A percentile compares a stretch with the other conserved stretches of the same genome.
phyloP scores from a whole-genome alignment of 2,888 invertebrate species.

The Macrophya alboannulata region DNA sequence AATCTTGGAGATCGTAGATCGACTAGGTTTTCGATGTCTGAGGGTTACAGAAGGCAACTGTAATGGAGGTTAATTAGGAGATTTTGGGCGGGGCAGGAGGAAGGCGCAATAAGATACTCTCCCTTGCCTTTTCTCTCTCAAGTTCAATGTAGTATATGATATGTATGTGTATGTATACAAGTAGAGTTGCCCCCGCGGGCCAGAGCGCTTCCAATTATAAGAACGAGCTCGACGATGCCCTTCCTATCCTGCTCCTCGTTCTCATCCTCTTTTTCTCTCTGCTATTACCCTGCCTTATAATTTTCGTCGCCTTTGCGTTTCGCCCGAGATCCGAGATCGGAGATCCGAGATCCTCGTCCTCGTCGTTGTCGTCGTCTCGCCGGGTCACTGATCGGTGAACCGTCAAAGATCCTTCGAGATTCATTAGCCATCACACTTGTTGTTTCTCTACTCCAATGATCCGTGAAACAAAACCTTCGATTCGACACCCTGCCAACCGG shows the following conservation, averaged over 20 bases:
- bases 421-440: conserved; percentile 33
- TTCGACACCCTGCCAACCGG: not conserved
- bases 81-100: conserved; percentile 61
- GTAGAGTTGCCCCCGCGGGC: conserved; percentile 67
- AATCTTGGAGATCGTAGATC: conserved; percentile 8
- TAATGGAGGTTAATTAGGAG: conserved; percentile 73
- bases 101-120: conserved; percentile 58
- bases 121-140: conserved; percentile 53
- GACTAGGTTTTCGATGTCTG: conserved; percentile 20
- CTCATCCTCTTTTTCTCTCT: not conserved
- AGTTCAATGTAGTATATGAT: conserved; percentile 50
- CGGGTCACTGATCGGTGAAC: conserved; percentile 21
- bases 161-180: conserved; percentile 60
- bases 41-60: conserved; percentile 66
- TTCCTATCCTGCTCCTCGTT: not conserved
- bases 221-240: conserved; percentile 62
- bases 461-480: conserved; percentile 1
- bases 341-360: not conserved
- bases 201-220: conserved; percentile 70
- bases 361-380: not conserved
- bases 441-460: conserved; percentile 34
- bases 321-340: no score
- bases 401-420: conserved; percentile 43
- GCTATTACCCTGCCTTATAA: conserved; percentile 62
- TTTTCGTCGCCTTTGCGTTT: conserved; percentile 57